A percentile compares a stretch with the other conserved stretches of the same genome.
These are phyloP conservation scores for Hylomyscus alleni DNA, from an alignment of 2,797 vertebrate species.

Conservation along the genomic window DNA sequence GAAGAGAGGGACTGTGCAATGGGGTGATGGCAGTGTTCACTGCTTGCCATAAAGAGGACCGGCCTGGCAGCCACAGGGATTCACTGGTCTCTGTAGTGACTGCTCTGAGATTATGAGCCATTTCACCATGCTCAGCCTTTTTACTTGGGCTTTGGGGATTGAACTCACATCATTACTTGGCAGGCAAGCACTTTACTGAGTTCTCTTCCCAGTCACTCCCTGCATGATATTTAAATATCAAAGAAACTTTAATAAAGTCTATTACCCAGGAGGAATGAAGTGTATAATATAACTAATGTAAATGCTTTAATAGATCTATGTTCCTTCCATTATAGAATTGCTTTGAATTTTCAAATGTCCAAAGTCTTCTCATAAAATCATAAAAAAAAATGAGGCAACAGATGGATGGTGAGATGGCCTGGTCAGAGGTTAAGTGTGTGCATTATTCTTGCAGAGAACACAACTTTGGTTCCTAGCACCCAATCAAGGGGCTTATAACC, in stretches of 20 bases:
- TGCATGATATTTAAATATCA: background rate
- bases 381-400: background rate
- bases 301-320: background rate
- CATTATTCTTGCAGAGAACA: background rate
- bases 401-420: background rate
- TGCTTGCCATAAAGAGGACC: constrained; percentile 65
- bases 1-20: constrained; percentile 60
- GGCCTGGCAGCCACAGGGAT: background rate
- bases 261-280: background rate
- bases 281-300: background rate
- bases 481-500: background rate
- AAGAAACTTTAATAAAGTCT: background rate
- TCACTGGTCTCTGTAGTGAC: background rate
- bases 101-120: background rate
- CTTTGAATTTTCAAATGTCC: constrained; percentile 23
- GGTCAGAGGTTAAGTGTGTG: background rate
- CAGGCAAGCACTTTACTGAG: background rate
- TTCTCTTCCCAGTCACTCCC: background rate
- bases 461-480: background rate
- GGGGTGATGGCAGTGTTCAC: constrained; percentile 19
- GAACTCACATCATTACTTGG: background rate
- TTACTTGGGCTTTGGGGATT: background rate
- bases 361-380: constrained; percentile 14
- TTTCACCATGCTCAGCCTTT: background rate
- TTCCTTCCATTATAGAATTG: background rate